A percentile compares a stretch with the other conserved stretches of the same genome.
Conservation (phyloP, 2,797 vertebrate species). For the Cheirogaleus major region DNA sequence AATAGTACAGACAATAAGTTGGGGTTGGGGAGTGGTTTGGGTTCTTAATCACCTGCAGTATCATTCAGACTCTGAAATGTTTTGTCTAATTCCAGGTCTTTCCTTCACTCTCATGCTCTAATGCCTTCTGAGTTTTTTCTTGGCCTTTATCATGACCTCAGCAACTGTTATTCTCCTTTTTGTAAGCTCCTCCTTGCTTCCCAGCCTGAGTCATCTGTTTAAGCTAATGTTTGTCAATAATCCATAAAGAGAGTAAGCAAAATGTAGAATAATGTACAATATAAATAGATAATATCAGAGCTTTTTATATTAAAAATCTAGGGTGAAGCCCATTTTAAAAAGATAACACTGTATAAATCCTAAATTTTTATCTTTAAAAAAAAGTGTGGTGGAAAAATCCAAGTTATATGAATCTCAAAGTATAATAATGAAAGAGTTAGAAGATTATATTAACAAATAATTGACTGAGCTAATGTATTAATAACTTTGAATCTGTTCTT, state of each 20-base stretch:
- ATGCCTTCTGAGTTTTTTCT: background rate
- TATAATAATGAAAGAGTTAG: constrained; percentile 31
- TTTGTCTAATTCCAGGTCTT: background rate
- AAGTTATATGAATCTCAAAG: constrained; percentile 22
- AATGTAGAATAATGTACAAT: constrained; percentile 1
- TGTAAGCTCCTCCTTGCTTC: background rate
- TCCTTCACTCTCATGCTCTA: background rate
- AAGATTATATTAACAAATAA: background rate
- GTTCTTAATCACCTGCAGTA: background rate
- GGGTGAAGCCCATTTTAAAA: background rate
- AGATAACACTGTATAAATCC: background rate
- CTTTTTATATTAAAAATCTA: constrained; percentile 36
- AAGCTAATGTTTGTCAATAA: background rate
- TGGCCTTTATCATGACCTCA: background rate
- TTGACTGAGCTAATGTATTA: background rate
- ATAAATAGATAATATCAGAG: background rate
- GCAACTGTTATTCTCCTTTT: background rate
- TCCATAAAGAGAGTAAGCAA: background rate
- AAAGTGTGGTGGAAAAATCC: background rate
- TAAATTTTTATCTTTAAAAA: constrained; percentile 5
- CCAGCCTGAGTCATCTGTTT: background rate
- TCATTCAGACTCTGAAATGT: background rate
- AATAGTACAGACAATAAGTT: background rate
- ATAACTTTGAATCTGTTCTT: background rate
- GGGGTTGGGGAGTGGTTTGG: background rate